These are phyloP conservation scores for Entosphenus tridentatus DNA, from an alignment of 2,113 vertebrate species.

Conservation along the genomic window DNA sequence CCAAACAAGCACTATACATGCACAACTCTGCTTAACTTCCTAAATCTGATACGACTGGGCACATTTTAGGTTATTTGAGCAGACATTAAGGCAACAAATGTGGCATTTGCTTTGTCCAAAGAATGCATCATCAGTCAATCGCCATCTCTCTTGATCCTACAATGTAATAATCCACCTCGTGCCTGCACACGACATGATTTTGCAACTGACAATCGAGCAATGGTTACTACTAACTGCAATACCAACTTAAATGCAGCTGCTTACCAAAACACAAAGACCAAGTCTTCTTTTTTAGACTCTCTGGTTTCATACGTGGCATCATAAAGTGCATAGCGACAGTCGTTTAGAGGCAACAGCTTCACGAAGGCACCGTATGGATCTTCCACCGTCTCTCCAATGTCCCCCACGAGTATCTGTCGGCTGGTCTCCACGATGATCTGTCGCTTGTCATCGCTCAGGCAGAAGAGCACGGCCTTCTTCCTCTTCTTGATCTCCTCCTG, in stretches of 20 bases:
- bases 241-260: constrained; percentile 9
- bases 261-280: constrained; percentile 74
- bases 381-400: constrained; percentile 30
- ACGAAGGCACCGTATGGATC: constrained; percentile 48
- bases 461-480: constrained; percentile 62
- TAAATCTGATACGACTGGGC: no score
- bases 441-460: constrained; percentile 45
- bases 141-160: no score
- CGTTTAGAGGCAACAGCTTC: constrained; percentile 39
- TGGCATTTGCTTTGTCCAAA: no score
- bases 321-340: constrained; percentile 62
- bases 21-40: no score
- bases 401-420: constrained; percentile 44
- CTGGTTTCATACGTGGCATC: constrained; percentile 58
- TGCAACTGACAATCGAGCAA: no score
- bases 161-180: no score
- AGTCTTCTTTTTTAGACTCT: constrained; percentile 69
- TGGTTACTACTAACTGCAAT: no score
- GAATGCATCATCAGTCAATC: no score
- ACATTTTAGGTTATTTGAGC: no score
- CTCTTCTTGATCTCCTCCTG: constrained; percentile 43
- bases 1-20: no score
- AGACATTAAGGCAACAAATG: no score
- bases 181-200: no score
- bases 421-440: constrained; percentile 44